These are phyloP conservation scores for Nestor notabilis DNA, from an alignment of 2,113 vertebrate species.

Conservation along the genomic window DNA sequence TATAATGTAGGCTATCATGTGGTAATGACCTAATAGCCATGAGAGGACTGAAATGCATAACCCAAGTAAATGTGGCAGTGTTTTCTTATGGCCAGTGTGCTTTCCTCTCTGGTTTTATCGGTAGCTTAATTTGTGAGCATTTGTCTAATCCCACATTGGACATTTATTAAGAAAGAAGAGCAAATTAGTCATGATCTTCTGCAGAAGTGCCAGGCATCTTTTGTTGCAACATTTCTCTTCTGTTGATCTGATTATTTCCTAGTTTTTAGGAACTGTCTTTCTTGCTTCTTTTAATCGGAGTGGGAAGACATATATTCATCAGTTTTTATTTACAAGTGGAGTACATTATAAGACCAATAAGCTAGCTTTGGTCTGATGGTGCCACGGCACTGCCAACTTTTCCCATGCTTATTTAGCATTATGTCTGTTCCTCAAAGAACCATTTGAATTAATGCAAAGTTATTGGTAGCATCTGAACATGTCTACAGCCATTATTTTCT, in stretches of 20 bases:
- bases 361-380: background rate
- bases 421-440: conserved; percentile 3
- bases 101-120: background rate
- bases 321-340: background rate
- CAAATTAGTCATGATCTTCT: background rate
- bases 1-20: background rate
- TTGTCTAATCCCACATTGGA: background rate
- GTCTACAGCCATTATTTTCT: background rate
- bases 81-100: background rate
- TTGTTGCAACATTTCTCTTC: background rate
- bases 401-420: background rate
- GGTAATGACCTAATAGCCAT: background rate
- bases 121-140: background rate
- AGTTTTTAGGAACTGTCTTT: background rate
- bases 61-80: background rate
- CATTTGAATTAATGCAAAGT: background rate
- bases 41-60: background rate
- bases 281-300: background rate
- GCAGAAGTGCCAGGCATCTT: background rate
- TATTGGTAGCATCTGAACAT: background rate
- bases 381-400: background rate
- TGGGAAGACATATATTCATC: background rate
- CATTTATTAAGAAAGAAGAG: background rate
- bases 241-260: background rate
- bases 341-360: background rate